A percentile compares a stretch with the other conserved stretches of the same genome.
These are phyloP conservation scores for Bryconaethiops microstoma DNA, from an alignment of 2,797 vertebrate genomes.

Conservation along the genomic window DNA sequence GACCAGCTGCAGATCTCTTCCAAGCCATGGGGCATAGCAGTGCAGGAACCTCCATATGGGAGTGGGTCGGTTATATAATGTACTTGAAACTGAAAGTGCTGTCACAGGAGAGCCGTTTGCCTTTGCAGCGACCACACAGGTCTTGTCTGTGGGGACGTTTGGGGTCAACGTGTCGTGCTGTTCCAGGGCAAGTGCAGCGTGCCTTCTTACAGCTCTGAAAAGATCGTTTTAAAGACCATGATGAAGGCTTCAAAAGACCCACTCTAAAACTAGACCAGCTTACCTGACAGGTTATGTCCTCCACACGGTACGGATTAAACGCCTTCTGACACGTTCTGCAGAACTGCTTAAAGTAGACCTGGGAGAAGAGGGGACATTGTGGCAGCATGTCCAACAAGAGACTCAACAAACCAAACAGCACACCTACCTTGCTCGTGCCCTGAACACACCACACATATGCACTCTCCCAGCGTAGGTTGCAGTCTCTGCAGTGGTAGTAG, in stretches of 20 bases:
- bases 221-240: neutral
- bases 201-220: conserved; percentile 91
- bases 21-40: conserved; percentile 7
- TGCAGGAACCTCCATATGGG: conserved; percentile 2
- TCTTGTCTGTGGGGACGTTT: conserved; percentile 97
- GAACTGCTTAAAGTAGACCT: conserved; percentile 99
- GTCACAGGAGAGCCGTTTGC: conserved; percentile 95
- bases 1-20: neutral
- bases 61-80: conserved; percentile 81
- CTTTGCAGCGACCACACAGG: conserved; percentile 95
- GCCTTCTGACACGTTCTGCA: conserved; percentile 94
- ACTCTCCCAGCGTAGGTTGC: conserved; percentile 96
- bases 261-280: conserved; percentile 39
- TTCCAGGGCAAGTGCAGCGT: conserved; percentile 86
- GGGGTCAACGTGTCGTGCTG: conserved; percentile 92
- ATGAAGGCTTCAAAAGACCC: neutral
- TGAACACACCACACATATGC: conserved; percentile 98
- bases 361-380: conserved; percentile 6
- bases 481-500: conserved; percentile 95
- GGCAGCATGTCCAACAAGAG: neutral
- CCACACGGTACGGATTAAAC: conserved; percentile 96
- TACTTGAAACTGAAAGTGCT: conserved; percentile 99
- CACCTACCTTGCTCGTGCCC: conserved; percentile 91
- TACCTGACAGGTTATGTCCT: conserved; percentile 95
- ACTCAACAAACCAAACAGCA: neutral